A percentile compares a stretch with the other conserved stretches of the same genome.
phyloP scores from a whole-genome alignment of 2,888 invertebrate species.

The Erynnis tages region DNA sequence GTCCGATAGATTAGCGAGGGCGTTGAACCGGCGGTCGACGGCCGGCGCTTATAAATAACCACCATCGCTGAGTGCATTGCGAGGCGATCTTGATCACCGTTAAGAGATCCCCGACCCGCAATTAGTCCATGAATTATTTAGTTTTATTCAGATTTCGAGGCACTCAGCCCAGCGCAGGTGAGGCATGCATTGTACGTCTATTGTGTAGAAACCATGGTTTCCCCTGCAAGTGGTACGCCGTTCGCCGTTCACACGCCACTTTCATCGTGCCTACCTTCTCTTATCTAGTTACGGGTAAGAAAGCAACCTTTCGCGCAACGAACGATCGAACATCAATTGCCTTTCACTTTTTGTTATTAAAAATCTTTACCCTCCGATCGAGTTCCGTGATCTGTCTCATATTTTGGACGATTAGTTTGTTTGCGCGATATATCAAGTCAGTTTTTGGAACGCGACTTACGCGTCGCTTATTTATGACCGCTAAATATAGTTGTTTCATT shows the following conservation, averaged over 20 bases:
- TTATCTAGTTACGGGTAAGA: constrained; percentile 70
- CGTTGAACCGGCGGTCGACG: constrained; percentile 54
- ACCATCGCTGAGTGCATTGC: constrained; percentile 50
- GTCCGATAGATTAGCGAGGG: constrained; percentile 53
- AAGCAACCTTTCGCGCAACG: constrained; percentile 59
- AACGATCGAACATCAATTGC: constrained; percentile 48
- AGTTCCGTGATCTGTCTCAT: constrained; percentile 8
- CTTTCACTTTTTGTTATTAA: constrained; percentile 77
- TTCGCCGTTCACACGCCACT: constrained; percentile 65
- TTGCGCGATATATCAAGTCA: neutral
- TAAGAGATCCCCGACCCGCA: constrained; percentile 32
- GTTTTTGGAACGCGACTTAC: neutral
- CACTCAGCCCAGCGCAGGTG: neutral
- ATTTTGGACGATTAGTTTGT: neutral
- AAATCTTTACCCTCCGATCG: constrained; percentile 49
- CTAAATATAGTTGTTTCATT: constrained; percentile 52
- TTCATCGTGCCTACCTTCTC: constrained; percentile 62
- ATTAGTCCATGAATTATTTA: constrained; percentile 25
- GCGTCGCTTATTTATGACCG: constrained; percentile 14
- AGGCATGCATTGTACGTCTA: constrained; percentile 17
- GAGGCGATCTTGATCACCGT: constrained; percentile 45
- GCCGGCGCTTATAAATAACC: constrained; percentile 65
- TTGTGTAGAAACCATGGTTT: constrained; percentile 47
- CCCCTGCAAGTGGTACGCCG: constrained; percentile 53
- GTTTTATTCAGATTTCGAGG: constrained; percentile 26